A percentile compares a stretch with the other conserved stretches of the same genome.
Evolutionary conservation across 2,888 invertebrate genomes (phyloP).

Genomic region (Plemyria rubiginata): DNA sequence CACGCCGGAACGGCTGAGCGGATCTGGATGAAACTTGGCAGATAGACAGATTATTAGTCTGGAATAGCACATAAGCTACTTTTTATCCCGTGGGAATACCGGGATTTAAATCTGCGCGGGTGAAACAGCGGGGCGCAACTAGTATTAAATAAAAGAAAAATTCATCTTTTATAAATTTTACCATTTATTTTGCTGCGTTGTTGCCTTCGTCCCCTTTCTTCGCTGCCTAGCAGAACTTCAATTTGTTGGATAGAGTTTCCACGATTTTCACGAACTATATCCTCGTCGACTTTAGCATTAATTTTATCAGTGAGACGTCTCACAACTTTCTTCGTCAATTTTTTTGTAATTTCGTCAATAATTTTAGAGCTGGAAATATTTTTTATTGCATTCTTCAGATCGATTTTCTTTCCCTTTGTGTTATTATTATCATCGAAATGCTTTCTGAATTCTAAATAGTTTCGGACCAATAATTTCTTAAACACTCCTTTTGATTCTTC

Average conservation of each 20-base stretch:
- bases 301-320: not conserved
- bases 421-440: conserved; percentile 7
- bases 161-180: conserved; percentile 5
- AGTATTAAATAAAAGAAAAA: not conserved
- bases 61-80: too few relatives aligned
- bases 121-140: too few relatives aligned
- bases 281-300: not conserved
- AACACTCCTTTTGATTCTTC: conserved; percentile 14
- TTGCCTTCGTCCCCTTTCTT: not conserved
- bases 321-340: not conserved
- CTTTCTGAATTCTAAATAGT: conserved; percentile 3
- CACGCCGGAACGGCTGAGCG: too few relatives aligned
- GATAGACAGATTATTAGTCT: too few relatives aligned
- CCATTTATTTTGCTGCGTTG: conserved; percentile 11
- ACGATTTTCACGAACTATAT: not conserved
- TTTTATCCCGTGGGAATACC: too few relatives aligned
- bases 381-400: not conserved
- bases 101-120: too few relatives aligned
- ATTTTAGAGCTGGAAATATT: conserved; percentile 11
- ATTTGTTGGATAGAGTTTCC: conserved; percentile 4
- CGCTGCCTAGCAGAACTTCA: conserved; percentile 2
- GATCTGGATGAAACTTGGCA: too few relatives aligned
- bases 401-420: not conserved
- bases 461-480: conserved; percentile 10
- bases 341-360: conserved; percentile 7